Percentiles rank a stretch among this genome's conserved stretches.
phyloP scores from a whole-genome alignment of 2,888 invertebrate genomes.

The Euspilapteryx auroguttella region DNA sequence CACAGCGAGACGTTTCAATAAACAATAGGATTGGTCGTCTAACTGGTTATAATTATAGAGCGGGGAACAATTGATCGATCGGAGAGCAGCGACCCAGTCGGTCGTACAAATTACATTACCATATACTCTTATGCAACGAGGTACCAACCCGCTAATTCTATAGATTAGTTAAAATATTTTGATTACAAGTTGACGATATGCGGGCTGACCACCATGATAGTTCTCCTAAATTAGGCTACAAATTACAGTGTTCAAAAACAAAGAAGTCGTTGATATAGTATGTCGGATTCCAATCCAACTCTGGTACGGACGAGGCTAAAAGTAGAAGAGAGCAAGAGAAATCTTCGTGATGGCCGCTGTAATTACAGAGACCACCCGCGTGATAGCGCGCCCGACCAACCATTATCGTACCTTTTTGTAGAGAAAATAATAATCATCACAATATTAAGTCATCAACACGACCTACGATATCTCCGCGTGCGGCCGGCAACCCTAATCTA shows the following conservation, averaged over 20 bases:
- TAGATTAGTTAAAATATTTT: too few relatives aligned
- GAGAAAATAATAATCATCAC: slow-evolving; percentile 32
- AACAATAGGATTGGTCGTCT: too few relatives aligned
- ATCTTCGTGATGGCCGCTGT: slow-evolving; percentile 20
- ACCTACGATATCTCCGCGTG: slow-evolving; percentile 10
- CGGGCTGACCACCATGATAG: slow-evolving; percentile 3
- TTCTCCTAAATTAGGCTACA: neutral
- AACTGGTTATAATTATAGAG: slow-evolving; percentile 6
- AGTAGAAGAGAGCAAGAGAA: slow-evolving; percentile 6
- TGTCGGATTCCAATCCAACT: slow-evolving; percentile 4
- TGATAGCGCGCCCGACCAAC: slow-evolving; percentile 15
- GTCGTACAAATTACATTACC: too few relatives aligned
- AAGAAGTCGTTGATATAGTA: slow-evolving; percentile 1
- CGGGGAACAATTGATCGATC: slow-evolving; percentile 9
- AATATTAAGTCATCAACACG: slow-evolving; percentile 44
- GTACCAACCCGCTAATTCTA: too few relatives aligned
- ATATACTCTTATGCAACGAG: too few relatives aligned
- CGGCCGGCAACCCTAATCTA: slow-evolving; percentile 5
- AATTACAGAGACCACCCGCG: slow-evolving; percentile 48
- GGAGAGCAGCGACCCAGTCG: slow-evolving; percentile 3
- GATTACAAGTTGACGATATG: too few relatives aligned
- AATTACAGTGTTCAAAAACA: neutral
- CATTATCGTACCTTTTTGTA: slow-evolving; percentile 32
- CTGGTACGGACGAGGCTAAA: neutral
- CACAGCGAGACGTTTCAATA: too few relatives aligned